Base-by-base conservation (phyloP, 1,140 invertebrate genomes). In the Atopsyche davidsoni region DNA sequence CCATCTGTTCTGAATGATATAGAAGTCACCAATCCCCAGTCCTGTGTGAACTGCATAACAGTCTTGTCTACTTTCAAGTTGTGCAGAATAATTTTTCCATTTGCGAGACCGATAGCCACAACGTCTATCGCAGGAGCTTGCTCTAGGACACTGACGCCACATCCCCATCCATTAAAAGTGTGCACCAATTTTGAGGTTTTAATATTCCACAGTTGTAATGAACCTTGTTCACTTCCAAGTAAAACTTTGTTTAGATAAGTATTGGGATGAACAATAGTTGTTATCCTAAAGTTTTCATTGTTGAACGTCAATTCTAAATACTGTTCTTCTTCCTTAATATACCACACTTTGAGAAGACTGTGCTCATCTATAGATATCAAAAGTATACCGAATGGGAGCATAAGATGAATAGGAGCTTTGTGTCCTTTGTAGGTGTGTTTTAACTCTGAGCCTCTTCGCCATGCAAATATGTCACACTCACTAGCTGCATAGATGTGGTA, bases 191-290 rank as follows among this genome's bases (percentile, higher is more conserved):
- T 88, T 42, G 80, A 76, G 57, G 81, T 81, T 45, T 85, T 84
- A 3, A 98, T 71, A 72, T 98, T 98, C 89, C 92, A 94, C 36
- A 98, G 67, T 60, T 96, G 90, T 49, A 98, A 55, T 25, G 75
- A 65, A 0, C 95, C 96, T 68, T 97, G 89, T 43, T 83, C 75
- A 59, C 91, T 95, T 10, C 87, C 95, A 38, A 98, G 68, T n/a
- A 98, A 65, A 38, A 98, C 80, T 75, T 98, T 98, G 65, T 98
- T 97, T 2, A 94, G 66, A 64, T 98, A 98, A 0, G 94, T 94
- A 35, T 77, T 82, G 2, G 94, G 95, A 77, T 98, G 95, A 38
- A 86, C 72, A 1, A 96, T 53, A 0, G 85, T 74, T 0, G 86
- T 83, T 9, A 96, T 83, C 60, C 82, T 73, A 64, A 96, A 96